Base-by-base conservation (phyloP, 2,888 invertebrate species). In the Furcula furcula region DNA sequence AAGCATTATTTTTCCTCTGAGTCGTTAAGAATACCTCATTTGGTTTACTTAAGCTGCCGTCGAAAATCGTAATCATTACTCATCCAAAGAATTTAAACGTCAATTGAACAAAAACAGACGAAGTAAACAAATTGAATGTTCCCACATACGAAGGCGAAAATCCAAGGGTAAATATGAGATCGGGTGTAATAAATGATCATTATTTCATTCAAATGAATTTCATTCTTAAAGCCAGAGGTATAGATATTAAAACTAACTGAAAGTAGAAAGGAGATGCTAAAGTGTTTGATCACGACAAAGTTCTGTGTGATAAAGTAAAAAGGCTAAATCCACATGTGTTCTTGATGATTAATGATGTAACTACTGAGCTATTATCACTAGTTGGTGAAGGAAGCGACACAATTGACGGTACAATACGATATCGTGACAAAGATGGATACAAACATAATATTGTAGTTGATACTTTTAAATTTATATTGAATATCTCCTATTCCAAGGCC, bases 141-240 rank as follows among this genome's bases (percentile, higher is more conserved):
- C 86, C 86, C 87, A 84, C 86, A 86, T 76, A 64, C 66, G 74
- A 76, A 86, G 83, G 88, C 85, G 88, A 87, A 87, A 87, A 88
- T 86, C 79, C 76, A 70, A 78, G 75, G 72, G 76, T 73, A 87
- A 88, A 87, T 77, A 86, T 56, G 50, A 77, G 77, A 80, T 80
- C 74, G 69, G 59, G 57, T 50, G 67, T 81, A 69, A 84, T 76
- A 75, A 84, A 86, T 84, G 80, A 84, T 77, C 48, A 46, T 47
- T 29, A 29, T 38, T 22, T 21, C 34, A 1, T 25, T 23, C 35
- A 50, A 34, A 43, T 52, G 7, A 73, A 65, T 58, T 36, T 50
- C 40, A 33, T 48, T 55, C 51, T 55, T 76, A 66, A 46, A 4
- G 0, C 4, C 11, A 9, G 47, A 22, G 10, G 3, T 2, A 46